Percentiles rank a stretch among this genome's conserved stretches.
These are phyloP conservation scores for Arnoldichthys spilopterus DNA, from an alignment of 2,797 vertebrate species.

Conservation along the genomic window DNA sequence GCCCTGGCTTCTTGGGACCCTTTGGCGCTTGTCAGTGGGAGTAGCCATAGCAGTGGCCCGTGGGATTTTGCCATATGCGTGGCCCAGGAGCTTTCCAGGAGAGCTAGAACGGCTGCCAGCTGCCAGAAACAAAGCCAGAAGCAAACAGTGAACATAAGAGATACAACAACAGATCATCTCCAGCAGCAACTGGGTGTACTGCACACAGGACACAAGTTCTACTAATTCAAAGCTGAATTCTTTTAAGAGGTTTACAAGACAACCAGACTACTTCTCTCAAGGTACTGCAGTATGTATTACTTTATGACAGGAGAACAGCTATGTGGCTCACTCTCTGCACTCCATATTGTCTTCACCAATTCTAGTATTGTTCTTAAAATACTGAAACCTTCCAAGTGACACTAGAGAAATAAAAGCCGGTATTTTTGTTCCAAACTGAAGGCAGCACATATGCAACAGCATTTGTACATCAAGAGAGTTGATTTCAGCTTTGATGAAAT, in stretches of 20 bases:
- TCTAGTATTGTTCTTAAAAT: not conserved
- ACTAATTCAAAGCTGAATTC: constrained; percentile 43
- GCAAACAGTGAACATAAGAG: not conserved
- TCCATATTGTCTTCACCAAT: not conserved
- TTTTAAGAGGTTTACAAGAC: not conserved
- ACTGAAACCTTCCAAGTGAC: not conserved
- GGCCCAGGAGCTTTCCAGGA: constrained; percentile 91
- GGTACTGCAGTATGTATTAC: not conserved
- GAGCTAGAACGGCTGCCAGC: constrained; percentile 96
- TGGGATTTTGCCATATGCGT: constrained; percentile 85
- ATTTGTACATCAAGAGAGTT: not conserved
- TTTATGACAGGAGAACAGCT: not conserved
- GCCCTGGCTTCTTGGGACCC: constrained; percentile 95
- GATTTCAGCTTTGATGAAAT: constrained; percentile 50
- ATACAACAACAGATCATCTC: not conserved
- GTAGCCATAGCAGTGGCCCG: constrained; percentile 80
- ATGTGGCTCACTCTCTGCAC: not conserved
- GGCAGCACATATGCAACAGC: not conserved
- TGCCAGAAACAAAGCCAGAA: constrained; percentile 59
- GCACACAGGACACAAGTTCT: not conserved
- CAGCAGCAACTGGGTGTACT: not conserved
- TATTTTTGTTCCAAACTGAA: no score
- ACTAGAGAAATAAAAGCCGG: not conserved
- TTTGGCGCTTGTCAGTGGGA: constrained; percentile 87
- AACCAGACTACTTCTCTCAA: not conserved